Conservation (phyloP, 2,888 invertebrate genomes). For the Caenorhabditis becei region DNA sequence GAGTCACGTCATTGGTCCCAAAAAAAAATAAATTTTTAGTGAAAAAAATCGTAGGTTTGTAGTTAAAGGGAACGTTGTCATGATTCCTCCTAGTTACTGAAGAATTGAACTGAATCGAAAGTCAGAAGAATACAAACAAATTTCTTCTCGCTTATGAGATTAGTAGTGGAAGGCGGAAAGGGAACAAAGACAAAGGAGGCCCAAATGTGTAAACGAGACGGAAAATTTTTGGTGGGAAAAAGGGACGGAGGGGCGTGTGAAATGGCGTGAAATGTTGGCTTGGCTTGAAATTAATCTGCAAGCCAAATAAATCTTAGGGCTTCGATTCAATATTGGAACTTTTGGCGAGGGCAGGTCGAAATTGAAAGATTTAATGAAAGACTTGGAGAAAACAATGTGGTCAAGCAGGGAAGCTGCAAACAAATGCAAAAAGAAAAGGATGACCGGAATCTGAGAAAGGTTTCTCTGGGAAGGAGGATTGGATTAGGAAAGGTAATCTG, state of each 20-base stretch:
- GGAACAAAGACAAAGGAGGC: slow-evolving; percentile 37
- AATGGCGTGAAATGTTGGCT: slow-evolving; percentile 17
- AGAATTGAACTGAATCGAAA: not conserved
- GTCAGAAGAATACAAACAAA: slow-evolving; percentile 40
- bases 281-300: slow-evolving; percentile 50
- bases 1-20: no score
- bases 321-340: slow-evolving; percentile 18
- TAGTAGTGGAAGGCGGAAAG: slow-evolving; percentile 21
- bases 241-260: slow-evolving; percentile 10
- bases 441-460: slow-evolving; percentile 2
- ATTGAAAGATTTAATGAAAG: no score
- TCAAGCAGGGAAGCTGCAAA: not conserved
- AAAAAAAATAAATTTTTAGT: not conserved
- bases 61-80: not conserved
- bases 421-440: slow-evolving; percentile 1
- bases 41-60: not conserved
- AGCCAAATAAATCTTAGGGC: no score
- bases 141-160: slow-evolving; percentile 48
- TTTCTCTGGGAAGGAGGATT: slow-evolving; percentile 3
- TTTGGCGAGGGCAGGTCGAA: no score
- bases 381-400: not conserved
- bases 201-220: slow-evolving; percentile 48
- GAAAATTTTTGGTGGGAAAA: slow-evolving; percentile 42
- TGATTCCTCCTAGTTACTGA: not conserved
- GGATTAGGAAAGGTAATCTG: slow-evolving; percentile 24